Base-by-base conservation (phyloP, 1,140 invertebrate species). In the Drosophila nannoptera region DNA sequence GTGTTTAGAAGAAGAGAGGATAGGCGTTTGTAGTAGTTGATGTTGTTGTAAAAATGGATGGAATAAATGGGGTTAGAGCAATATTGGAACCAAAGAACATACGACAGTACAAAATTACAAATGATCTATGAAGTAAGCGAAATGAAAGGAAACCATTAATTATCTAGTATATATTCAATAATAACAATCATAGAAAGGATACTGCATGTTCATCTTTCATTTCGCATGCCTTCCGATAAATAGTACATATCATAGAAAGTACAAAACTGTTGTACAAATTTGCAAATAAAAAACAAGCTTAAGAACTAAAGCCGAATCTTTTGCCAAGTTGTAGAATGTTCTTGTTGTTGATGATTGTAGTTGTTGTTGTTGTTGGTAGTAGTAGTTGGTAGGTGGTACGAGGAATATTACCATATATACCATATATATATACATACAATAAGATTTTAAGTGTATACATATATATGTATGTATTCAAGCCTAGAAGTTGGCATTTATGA, bases 291-390 rank as follows among this genome's bases (percentile, higher is more conserved):
- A 46, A 63, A 70, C 50, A 82, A 83, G 80, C 80, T 83, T 83
- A 83, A 66, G 76, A 83, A 80, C 80, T 83, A 83, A 84, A 83
- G 80, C 80, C 76, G 80, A 66, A 67, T 66, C 52, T 66, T 58
- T 83, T 78, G 80, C 80, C 80, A 76, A 71, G 81, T 84, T 76
- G 80, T 77, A 67, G 76, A 56, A 56, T 45, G 43, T 64, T 56
- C 59, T 45, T 59, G 69, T 60, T 54, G 61, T 50, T 42, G 69
- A 56, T 73, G 48, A 29, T 81, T 49, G 61, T 78, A 59, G 62
- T 77, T 53, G 77, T 64, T 70, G 62, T 60, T 45, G 73, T 66
- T 73, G 70, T 66, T 78, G 75, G 49, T 80, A 64, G 64, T 56
- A 74, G 52, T 77, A 62, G 52, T 67, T 61, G 43, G 67, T 61